These are phyloP conservation scores for Drosophila rubida DNA, from an alignment of 2,888 invertebrate species.

Conservation along the genomic window DNA sequence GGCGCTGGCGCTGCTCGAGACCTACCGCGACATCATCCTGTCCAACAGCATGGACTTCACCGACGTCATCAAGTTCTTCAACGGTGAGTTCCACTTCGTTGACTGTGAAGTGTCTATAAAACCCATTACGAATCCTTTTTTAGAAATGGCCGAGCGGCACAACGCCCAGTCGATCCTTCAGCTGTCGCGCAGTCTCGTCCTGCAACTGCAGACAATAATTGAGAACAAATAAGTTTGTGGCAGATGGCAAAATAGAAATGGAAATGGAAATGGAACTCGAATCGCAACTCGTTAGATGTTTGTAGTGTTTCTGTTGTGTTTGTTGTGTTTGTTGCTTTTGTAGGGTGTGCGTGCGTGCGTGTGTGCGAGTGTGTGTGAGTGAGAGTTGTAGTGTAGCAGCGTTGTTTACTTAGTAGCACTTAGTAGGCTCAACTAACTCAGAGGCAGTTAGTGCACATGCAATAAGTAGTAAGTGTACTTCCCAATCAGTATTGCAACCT, in stretches of 20 bases:
- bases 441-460: slow-evolving; percentile 21
- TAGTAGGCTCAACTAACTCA: slow-evolving; percentile 43
- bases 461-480: slow-evolving; percentile 50
- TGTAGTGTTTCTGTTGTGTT: not conserved
- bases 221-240: slow-evolving; percentile 91
- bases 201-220: slow-evolving; percentile 95
- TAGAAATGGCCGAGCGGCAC: slow-evolving; percentile 99
- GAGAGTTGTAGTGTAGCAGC: slow-evolving; percentile 9
- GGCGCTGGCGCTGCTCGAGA: slow-evolving; percentile 95
- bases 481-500: slow-evolving; percentile 58
- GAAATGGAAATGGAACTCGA: not conserved
- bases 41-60: slow-evolving; percentile 99
- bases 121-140: slow-evolving; percentile 77
- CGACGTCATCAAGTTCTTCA: slow-evolving; percentile 99
- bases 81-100: slow-evolving; percentile 88
- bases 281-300: not conserved
- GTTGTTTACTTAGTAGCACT: slow-evolving; percentile 31
- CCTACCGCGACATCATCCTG: slow-evolving; percentile 96
- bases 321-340: slow-evolving; percentile 17
- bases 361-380: slow-evolving; percentile 3
- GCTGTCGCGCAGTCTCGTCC: slow-evolving; percentile 93
- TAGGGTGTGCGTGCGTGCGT: not conserved
- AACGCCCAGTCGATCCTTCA: slow-evolving; percentile 93
- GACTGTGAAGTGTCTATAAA: too few species aligned
- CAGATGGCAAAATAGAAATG: too few species aligned